Percentiles rank a stretch among this genome's conserved stretches.
phyloP scores from a whole-genome alignment of 1,140 invertebrate genomes.

The Polypedilum pembai region DNA sequence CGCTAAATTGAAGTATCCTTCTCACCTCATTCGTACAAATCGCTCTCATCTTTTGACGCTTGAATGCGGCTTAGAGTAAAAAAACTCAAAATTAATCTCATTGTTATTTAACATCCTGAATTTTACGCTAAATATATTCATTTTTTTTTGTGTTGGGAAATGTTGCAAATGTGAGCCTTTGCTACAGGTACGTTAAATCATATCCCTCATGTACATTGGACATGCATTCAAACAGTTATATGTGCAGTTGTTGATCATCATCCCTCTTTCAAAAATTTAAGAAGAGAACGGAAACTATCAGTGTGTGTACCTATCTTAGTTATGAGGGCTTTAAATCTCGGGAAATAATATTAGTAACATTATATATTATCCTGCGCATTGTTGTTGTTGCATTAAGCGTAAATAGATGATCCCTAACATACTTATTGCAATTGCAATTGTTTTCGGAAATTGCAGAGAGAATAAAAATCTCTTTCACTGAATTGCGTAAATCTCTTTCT shows the following conservation, averaged over 20 bases:
- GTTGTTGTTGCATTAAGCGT: slow-evolving; percentile 26
- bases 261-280: neutral
- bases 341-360: slow-evolving; percentile 13
- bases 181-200: slow-evolving; percentile 1
- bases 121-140: slow-evolving; percentile 26
- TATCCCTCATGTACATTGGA: neutral
- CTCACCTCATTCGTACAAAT: neutral
- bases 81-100: slow-evolving; percentile 24
- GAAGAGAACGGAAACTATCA: neutral
- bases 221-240: neutral
- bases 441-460: neutral
- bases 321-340: neutral
- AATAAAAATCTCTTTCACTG: neutral
- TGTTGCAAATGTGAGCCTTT: neutral
- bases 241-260: slow-evolving; percentile 2
- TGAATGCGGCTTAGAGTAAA: slow-evolving; percentile 1
- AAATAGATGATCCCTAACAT: slow-evolving; percentile 24
- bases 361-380: slow-evolving; percentile 24
- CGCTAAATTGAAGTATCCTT: neutral
- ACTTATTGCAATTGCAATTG: neutral
- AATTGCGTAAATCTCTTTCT: neutral
- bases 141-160: neutral
- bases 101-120: slow-evolving; percentile 28
- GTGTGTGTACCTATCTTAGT: neutral
- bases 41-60: neutral